These are phyloP conservation scores for Neopelma chrysocephalum DNA, from an alignment of 2,797 vertebrate genomes.

Conservation along the genomic window DNA sequence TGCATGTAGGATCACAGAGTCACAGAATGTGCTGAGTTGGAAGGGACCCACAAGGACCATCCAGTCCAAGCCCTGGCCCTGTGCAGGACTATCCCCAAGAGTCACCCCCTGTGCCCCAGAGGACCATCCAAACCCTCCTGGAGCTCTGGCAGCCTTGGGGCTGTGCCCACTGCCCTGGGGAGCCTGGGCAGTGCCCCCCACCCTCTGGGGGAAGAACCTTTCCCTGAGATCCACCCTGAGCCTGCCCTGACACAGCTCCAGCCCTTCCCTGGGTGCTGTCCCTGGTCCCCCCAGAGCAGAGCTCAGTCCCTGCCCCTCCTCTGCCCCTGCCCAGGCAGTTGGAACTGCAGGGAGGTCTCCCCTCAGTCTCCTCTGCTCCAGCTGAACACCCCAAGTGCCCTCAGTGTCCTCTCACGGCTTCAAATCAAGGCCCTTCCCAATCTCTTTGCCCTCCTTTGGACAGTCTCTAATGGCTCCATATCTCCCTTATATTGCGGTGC, in stretches of 20 bases:
- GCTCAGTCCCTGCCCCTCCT: neutral
- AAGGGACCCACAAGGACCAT: neutral
- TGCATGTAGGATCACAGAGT: fast-evolving
- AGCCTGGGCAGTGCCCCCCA: neutral
- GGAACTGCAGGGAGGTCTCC: neutral
- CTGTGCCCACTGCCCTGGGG: neutral
- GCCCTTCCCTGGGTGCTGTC: too few relatives aligned
- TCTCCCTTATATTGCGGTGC: too few relatives aligned
- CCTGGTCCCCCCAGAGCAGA: neutral
- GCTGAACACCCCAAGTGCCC: neutral
- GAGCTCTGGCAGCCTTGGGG: neutral
- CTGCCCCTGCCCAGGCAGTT: neutral
- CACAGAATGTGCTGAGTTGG: neutral
- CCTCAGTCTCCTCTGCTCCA: neutral
- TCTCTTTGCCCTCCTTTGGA: neutral
- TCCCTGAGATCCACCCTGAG: too few relatives aligned
- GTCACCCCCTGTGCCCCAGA: neutral
- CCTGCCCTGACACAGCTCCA: too few relatives aligned
- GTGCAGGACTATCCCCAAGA: too few relatives aligned
- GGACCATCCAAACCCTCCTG: neutral
- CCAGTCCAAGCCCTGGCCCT: neutral
- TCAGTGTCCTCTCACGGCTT: neutral
- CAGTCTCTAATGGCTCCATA: neutral
- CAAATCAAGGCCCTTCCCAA: neutral
- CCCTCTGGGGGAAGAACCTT: neutral